Conservation (phyloP, 1,140 invertebrate genomes). For the Neodiprion fabricii region DNA sequence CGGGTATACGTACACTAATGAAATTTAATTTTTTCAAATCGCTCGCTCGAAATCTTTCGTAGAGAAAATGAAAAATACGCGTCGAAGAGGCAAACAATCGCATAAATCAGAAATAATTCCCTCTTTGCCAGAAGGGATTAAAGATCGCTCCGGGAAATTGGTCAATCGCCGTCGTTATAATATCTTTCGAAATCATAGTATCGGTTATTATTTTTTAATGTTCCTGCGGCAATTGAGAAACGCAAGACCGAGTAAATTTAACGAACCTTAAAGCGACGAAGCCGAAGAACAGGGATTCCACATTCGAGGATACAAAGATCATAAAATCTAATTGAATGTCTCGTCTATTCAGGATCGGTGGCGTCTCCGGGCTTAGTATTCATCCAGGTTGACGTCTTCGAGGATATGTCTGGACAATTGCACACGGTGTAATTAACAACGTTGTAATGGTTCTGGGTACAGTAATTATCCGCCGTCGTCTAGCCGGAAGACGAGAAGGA, state of each 20-base stretch:
- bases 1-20: too few relatives aligned
- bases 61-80: too few relatives aligned
- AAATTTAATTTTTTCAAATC: too few relatives aligned
- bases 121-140: background rate
- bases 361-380: background rate
- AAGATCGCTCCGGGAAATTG: slow-evolving; percentile 2
- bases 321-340: background rate
- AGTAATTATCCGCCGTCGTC: slow-evolving; percentile 1
- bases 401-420: background rate
- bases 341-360: background rate
- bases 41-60: too few relatives aligned
- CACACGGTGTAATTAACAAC: background rate
- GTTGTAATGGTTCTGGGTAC: background rate
- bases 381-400: background rate
- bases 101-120: too few relatives aligned
- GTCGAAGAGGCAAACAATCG: too few relatives aligned
- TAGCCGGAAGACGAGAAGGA: background rate
- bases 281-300: too few relatives aligned
- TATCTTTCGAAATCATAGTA: slow-evolving; percentile 14
- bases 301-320: background rate
- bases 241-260: background rate
- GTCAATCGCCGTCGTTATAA: slow-evolving; percentile 6
- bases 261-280: slow-evolving; percentile 10
- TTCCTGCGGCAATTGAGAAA: background rate
- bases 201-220: background rate